Conservation (phyloP, 2,113 vertebrate species). For the Ellobius talpinus region DNA sequence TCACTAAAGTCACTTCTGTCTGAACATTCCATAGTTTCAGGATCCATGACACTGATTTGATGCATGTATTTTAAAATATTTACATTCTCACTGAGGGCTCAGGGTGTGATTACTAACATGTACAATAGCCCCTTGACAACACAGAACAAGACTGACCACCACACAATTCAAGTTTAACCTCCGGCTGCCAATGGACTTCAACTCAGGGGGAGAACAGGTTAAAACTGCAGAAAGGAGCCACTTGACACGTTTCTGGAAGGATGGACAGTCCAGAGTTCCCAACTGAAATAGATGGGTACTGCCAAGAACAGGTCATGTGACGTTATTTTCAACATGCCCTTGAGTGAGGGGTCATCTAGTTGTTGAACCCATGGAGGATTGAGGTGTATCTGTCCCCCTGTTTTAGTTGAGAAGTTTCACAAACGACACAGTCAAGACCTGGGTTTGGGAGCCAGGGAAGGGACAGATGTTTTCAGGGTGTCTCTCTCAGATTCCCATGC, state of each 20-base stretch:
- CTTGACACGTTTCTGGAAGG: background rate
- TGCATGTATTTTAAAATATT: background rate
- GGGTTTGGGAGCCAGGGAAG: background rate
- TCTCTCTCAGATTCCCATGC: slow-evolving; percentile 1
- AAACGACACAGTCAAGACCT: background rate
- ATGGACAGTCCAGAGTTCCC: background rate
- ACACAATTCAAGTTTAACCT: background rate
- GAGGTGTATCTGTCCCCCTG: background rate
- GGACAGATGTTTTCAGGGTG: slow-evolving; percentile 40
- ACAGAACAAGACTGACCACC: background rate
- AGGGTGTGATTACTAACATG: background rate
- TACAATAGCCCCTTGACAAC: background rate
- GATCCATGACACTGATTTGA: background rate
- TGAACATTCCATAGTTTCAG: background rate
- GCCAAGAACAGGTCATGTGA: background rate
- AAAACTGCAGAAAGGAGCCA: slow-evolving; percentile 17
- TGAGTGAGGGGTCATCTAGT: background rate
- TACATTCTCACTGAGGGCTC: background rate
- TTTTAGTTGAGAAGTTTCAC: background rate
- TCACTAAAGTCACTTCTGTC: background rate
- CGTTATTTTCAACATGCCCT: background rate
- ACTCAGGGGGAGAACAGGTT: background rate
- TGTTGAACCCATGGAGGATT: background rate
- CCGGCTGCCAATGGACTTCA: background rate
- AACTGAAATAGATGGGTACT: slow-evolving; percentile 2